Conservation (phyloP, 2,113 vertebrate species). For the Coryphaenoides rupestris region DNA sequence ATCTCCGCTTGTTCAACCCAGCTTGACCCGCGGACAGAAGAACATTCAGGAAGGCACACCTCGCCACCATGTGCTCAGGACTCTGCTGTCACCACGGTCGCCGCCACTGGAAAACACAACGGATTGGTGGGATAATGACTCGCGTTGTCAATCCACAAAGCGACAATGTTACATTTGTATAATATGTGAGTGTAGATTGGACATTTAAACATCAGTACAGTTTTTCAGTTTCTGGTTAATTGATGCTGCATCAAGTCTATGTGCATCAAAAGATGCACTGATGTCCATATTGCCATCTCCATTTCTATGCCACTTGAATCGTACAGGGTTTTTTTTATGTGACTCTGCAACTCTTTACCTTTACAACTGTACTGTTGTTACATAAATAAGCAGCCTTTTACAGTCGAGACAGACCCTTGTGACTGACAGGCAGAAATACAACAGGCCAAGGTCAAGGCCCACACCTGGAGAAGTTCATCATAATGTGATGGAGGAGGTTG, state of each 20-base stretch:
- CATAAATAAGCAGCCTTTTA: slow-evolving; percentile 54
- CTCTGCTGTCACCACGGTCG: slow-evolving; percentile 32
- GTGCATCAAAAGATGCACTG: neutral
- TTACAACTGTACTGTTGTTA: slow-evolving; percentile 45
- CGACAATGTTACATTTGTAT: too few species aligned
- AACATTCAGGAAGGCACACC: slow-evolving; percentile 42
- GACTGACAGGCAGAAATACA: slow-evolving; percentile 41
- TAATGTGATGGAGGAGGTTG: too few species aligned
- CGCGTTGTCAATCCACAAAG: too few species aligned
- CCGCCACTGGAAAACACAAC: slow-evolving; percentile 41
- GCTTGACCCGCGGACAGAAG: slow-evolving; percentile 22
- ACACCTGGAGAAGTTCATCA: slow-evolving; percentile 18
- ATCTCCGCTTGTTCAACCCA: neutral
- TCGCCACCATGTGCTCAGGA: slow-evolving; percentile 34
- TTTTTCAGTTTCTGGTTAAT: too few species aligned
- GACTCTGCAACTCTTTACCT: slow-evolving; percentile 30
- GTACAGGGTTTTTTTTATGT: slow-evolving; percentile 7
- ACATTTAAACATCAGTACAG: neutral
- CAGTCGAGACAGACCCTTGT: slow-evolving; percentile 44
- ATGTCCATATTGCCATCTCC: slow-evolving; percentile 31
- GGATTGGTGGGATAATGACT: neutral
- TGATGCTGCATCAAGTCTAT: too few species aligned
- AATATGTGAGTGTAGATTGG: neutral
- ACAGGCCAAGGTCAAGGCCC: slow-evolving; percentile 33
- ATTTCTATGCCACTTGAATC: slow-evolving; percentile 14